Evolutionary conservation across 2,888 invertebrate genomes (phyloP).

Genomic region (Ochropacha duplaris): DNA sequence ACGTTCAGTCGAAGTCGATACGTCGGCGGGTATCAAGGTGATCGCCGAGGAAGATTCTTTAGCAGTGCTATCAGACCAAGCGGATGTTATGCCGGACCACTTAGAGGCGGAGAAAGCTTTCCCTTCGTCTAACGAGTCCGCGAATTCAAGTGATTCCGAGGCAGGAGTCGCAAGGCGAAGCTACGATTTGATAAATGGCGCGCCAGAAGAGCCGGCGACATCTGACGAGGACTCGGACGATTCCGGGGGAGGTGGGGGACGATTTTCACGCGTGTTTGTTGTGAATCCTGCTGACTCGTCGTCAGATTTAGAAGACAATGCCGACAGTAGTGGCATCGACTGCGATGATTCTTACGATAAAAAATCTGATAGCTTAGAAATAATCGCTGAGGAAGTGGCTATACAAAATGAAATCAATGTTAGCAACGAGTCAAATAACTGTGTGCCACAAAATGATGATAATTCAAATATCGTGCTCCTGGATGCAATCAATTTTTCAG

Average conservation of each 20-base stretch:
- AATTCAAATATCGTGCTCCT: slow-evolving; percentile 59
- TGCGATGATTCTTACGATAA: slow-evolving; percentile 85
- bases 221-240: slow-evolving; percentile 78
- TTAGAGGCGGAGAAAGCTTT: slow-evolving; percentile 81
- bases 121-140: slow-evolving; percentile 79
- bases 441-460: slow-evolving; percentile 42
- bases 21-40: slow-evolving; percentile 71
- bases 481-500: slow-evolving; percentile 65
- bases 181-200: slow-evolving; percentile 72
- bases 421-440: slow-evolving; percentile 45
- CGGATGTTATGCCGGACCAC: slow-evolving; percentile 71
- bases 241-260: slow-evolving; percentile 80
- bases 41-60: slow-evolving; percentile 65
- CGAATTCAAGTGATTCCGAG: slow-evolving; percentile 72
- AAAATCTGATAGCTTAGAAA: slow-evolving; percentile 72
- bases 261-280: slow-evolving; percentile 86
- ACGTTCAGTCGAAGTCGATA: slow-evolving; percentile 57
- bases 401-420: slow-evolving; percentile 52
- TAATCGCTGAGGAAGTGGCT: slow-evolving; percentile 56
- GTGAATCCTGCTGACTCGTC: slow-evolving; percentile 86
- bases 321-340: slow-evolving; percentile 83
- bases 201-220: slow-evolving; percentile 75
- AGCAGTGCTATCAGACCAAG: slow-evolving; percentile 54
- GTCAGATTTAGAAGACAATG: slow-evolving; percentile 83
- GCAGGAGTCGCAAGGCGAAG: slow-evolving; percentile 68